phyloP scores from a whole-genome alignment of 2,888 invertebrate genomes.

The Drosophila infuscata region DNA sequence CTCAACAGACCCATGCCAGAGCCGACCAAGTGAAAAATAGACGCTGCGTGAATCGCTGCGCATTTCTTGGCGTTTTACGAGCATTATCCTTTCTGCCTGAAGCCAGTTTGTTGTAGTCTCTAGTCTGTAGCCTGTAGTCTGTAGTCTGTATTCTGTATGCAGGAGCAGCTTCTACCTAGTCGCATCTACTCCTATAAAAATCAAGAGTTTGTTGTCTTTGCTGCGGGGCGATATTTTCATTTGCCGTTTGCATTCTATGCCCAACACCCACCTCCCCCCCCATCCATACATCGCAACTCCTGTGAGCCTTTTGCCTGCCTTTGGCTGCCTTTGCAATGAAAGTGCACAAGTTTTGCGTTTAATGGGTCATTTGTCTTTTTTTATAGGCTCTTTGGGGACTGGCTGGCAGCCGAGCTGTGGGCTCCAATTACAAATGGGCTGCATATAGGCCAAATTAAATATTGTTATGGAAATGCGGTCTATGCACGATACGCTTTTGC shows the following conservation, averaged over 20 bases:
- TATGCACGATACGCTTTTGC: neutral
- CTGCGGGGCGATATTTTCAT: slow-evolving; percentile 76
- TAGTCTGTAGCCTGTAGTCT: slow-evolving; percentile 4
- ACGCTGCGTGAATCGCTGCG: slow-evolving; percentile 73
- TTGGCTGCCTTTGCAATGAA: slow-evolving; percentile 56
- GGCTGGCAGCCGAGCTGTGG: slow-evolving; percentile 9
- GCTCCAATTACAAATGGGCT: slow-evolving; percentile 34
- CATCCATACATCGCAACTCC: neutral
- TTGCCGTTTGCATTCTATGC: slow-evolving; percentile 63
- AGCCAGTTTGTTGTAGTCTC: slow-evolving; percentile 22
- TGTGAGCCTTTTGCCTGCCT: slow-evolving; percentile 8
- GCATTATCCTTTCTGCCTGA: slow-evolving; percentile 63
- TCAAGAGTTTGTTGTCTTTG: slow-evolving; percentile 81
- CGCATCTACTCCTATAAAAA: slow-evolving; percentile 66
- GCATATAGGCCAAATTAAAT: slow-evolving; percentile 55
- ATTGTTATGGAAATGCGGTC: slow-evolving; percentile 33
- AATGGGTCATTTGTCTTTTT: slow-evolving; percentile 81
- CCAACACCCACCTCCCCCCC: neutral
- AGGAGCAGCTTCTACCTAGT: slow-evolving; percentile 11
- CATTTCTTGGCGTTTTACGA: slow-evolving; percentile 78
- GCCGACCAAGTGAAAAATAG: slow-evolving; percentile 72
- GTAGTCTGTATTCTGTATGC: neutral
- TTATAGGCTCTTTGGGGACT: slow-evolving; percentile 52
- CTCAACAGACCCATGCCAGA: slow-evolving; percentile 19
- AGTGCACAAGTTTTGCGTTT: slow-evolving; percentile 79